Evolutionary conservation across 1,140 invertebrate genomes (phyloP).

Genomic region (Vanessa atalanta): DNA sequence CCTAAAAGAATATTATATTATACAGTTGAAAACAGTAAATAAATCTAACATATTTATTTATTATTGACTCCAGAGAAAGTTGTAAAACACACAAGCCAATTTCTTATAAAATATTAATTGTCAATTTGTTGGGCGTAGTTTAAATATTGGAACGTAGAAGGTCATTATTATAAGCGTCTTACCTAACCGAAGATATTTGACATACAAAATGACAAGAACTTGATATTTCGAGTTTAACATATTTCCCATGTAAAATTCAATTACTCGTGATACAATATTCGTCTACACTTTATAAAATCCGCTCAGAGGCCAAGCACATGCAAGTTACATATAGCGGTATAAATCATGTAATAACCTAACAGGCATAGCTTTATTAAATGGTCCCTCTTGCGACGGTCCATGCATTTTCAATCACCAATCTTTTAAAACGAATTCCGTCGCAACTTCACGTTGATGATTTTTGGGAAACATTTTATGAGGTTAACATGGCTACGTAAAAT

Average conservation of each 20-base stretch:
- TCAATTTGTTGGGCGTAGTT: too few species aligned
- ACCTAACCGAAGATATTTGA: not conserved
- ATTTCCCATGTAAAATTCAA: conserved; percentile 60
- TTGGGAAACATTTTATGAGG: too few species aligned
- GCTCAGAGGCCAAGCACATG: conserved; percentile 51
- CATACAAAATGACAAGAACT: not conserved
- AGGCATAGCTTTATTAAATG: conserved; percentile 63
- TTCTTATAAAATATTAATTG: too few species aligned
- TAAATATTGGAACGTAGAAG: too few species aligned
- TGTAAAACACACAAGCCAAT: too few species aligned
- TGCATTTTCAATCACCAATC: conserved; percentile 53
- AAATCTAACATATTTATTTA: too few species aligned
- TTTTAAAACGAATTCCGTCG: conserved; percentile 19
- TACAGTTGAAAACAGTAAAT: too few species aligned
- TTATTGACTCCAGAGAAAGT: too few species aligned
- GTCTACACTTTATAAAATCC: conserved; percentile 61
- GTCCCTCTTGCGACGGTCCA: conserved; percentile 53
- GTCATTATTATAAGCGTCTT: too few species aligned
- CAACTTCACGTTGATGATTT: too few species aligned
- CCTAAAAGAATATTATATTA: too few species aligned
- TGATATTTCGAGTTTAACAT: conserved; percentile 23
- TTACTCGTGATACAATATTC: conserved; percentile 57
- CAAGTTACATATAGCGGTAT: conserved; percentile 63
- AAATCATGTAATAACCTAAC: conserved; percentile 67
- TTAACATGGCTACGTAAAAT: too few species aligned